phyloP scores from a whole-genome alignment of 1,140 invertebrate genomes.

The Melitaea cinxia region DNA sequence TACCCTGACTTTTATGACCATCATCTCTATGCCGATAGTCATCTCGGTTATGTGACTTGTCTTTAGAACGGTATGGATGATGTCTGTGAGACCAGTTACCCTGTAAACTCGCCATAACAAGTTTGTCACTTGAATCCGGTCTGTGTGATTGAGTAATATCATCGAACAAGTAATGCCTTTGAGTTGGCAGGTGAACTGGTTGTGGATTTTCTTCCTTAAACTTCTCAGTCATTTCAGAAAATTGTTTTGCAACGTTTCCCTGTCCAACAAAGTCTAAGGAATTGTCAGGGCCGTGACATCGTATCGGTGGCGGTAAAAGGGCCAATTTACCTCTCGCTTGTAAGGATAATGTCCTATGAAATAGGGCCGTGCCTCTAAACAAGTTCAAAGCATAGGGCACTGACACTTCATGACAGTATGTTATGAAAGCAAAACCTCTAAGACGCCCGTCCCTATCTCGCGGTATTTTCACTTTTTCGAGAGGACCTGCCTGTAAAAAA shows the following conservation, averaged over 20 bases:
- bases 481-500: slow-evolving; percentile 86
- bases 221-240: slow-evolving; percentile 67
- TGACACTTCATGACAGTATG: slow-evolving; percentile 87
- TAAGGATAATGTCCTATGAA: slow-evolving; percentile 74
- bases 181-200: slow-evolving; percentile 34
- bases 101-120: slow-evolving; percentile 74
- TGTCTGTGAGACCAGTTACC: slow-evolving; percentile 76
- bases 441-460: slow-evolving; percentile 87
- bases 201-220: slow-evolving; percentile 48
- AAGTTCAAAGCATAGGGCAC: slow-evolving; percentile 88
- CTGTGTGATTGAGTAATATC: not conserved
- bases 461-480: slow-evolving; percentile 88
- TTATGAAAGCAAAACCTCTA: slow-evolving; percentile 88
- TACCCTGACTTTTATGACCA: slow-evolving; percentile 28
- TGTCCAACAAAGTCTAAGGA: slow-evolving; percentile 53
- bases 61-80: slow-evolving; percentile 64
- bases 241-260: slow-evolving; percentile 55
- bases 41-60: slow-evolving; percentile 50
- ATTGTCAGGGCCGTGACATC: slow-evolving; percentile 58
- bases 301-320: slow-evolving; percentile 57
- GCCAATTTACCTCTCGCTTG: slow-evolving; percentile 62
- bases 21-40: slow-evolving; percentile 49
- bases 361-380: slow-evolving; percentile 85
- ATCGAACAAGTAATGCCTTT: slow-evolving; percentile 13
- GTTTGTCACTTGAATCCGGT: slow-evolving; percentile 50